Base-by-base conservation (phyloP, 2,113 vertebrate genomes). In the Charadrius vociferus region DNA sequence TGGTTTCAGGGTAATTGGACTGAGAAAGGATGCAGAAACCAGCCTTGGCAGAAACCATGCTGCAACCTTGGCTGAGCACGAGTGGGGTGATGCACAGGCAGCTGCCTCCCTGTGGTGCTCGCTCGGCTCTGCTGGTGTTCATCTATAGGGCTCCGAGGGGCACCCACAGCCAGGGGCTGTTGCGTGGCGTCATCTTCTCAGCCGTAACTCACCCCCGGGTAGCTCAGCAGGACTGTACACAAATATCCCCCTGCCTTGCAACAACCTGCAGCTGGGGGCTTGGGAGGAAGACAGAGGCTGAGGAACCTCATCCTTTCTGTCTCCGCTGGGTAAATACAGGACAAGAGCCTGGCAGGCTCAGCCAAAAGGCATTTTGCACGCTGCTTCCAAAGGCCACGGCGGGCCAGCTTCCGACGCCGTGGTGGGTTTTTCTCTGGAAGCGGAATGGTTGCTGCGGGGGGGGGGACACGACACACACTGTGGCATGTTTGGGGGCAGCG, bases 61-160 rank as follows among this genome's bases (percentile, higher is more conserved):
- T 32, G 45, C 63, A 62, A 0, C 59, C 47, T 83, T n/a, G 39
- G 34, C 45, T 73, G 53, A 63, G 39, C 16, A 10, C 1, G 5
- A 6, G 2, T 0, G 6, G 32, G 12, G 14, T 0, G 0, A 10
- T 45, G 67, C 65, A 37, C 6, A 5, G 43, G 27, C 41, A 8
- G 30, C 37, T 45, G 21, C 21, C 7, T 65, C 24, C 70, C 41
- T 52, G 47, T 39, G 55, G 20, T 37, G 13, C 52, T 81, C 5
- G 2, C 62, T 80, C 2, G 4, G 14, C 63, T 90, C 65, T 74
- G 47, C 88, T 86, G 81, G 66, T 16, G 10, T 68, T 90, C 50
- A 19, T 72, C 24, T 65, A 0, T 7, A 41, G 29, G 29, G 19
- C 26, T 79, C 55, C 0, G 0, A 61, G 68, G 18, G 56, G 32